Evolutionary conservation across 2,888 invertebrate species (phyloP), one percentile per base, ranked within the genome.

Genomic region (Carcina quercana): DNA sequence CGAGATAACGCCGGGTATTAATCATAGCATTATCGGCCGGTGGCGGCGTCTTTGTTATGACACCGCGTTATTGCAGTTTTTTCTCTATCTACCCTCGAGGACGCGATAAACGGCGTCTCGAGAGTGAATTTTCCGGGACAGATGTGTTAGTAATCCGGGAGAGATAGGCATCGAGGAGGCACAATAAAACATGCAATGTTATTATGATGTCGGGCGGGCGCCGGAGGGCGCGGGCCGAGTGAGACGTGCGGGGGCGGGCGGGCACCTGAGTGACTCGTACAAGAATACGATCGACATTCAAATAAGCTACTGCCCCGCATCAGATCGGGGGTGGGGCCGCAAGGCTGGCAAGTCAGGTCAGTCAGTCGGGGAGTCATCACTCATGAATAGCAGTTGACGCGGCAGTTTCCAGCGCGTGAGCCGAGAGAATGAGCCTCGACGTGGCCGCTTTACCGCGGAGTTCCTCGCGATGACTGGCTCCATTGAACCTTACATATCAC

Each of bases 51-150:
- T 79, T 69, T 82, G 82, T 82, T 82, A 82, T 82, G 80, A 80
- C 79, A 78, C 73, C 73, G 65, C 72, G 74, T 75, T 82, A 80
- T 79, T 82, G 83, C 82, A 80, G 70, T 78, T 79, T 79, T 79
- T 80, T 78, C 70, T 71, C 65, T 69, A 73, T 74, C 78, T 76
- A 67, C 79, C 78, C 76, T 72, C 71, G 56, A 68, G 65, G 56
- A 55, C 52, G 59, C 74, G 70, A 71, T 72, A 71, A 73, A 68
- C 62, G 68, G 44, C n/a, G n/a, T n/a, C 54, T 67, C 59, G 66
- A 76, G 75, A 78, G 80, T 73, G 76, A 79, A 82, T 80, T 80
- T 80, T 79, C 82, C 78, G 78, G 68, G 74, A 79, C 82, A 82
- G 82, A 82, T 82, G 82, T 79, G 79, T 73, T 71, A 73, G 79